Evolutionary conservation across 2,113 vertebrate genomes (phyloP), one percentile per base, ranked within the genome.

Genomic region (Pterophyllum scalare): DNA sequence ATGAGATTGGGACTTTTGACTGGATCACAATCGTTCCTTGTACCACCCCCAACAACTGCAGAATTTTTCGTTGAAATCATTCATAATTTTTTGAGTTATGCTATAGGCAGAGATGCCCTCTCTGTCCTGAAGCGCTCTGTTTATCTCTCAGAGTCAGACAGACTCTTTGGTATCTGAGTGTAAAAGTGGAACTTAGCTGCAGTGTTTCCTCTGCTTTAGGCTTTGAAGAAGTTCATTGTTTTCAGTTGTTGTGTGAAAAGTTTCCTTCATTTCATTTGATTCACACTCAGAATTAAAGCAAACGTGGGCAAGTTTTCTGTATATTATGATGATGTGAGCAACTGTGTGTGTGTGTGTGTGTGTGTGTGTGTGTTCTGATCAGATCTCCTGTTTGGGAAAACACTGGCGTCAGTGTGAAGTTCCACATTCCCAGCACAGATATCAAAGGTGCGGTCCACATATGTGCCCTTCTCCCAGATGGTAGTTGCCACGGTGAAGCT

Each of bases 391-490:
- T 65, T 40, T 65, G 62, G 62, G n/a, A 15, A 38, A 65, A 65
- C 62, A 43, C 62, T 43, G 62, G 35, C 15, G 35, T 65, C 62
- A 43, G 62, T 43, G 7, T 65, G 35, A 65, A 1, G 1, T 94
- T 94, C 59, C 82, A 88, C 88, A 90, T 94, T 49, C 92, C 90
- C 76, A 59, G 82, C 1, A 12, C 59, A 3, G 13, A 89, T 2
- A 76, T 65, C 35, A 24, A 31, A 40, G 49, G 49, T 54, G 26
- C 15, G 13, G 62, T 40, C 33, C 40, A 15, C 14, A 10, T 40
- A 40, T 64, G 61, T 9, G n/a, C 40, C 43, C 62, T 65, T 20
- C 62, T 43, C 62, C 62, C 35, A 24, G n/a, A 65, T 65, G 7
- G 62, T 24, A 65, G 35, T 65, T 65, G 62, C 62, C 62, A 65